These are phyloP conservation scores for Hippocampus kuda DNA, from an alignment of 2,797 vertebrate species.

Conservation along the genomic window DNA sequence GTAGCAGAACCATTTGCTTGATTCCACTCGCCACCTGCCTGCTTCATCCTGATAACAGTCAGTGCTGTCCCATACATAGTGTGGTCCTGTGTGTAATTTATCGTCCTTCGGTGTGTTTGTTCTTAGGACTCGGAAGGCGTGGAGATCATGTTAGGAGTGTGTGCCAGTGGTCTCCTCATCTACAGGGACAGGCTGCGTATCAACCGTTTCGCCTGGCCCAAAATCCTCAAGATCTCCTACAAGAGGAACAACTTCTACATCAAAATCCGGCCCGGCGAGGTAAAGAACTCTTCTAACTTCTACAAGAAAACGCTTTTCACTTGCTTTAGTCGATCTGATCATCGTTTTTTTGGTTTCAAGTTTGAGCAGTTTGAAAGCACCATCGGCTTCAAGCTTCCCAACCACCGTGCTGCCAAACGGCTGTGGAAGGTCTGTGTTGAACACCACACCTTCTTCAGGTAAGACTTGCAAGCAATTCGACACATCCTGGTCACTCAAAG, in stretches of 20 bases:
- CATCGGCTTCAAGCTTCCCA: constrained; percentile 96
- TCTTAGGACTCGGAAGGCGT: constrained; percentile 92
- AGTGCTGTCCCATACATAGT: not conserved
- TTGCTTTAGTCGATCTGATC: not conserved
- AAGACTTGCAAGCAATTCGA: constrained; percentile 10
- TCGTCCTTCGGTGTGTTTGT: constrained; percentile 28
- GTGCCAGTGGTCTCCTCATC: constrained; percentile 91
- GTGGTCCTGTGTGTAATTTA: not conserved
- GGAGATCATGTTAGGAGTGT: constrained; percentile 98
- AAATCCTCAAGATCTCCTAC: constrained; percentile 99
- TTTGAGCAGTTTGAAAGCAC: constrained; percentile 99
- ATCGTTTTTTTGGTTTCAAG: constrained; percentile 53
- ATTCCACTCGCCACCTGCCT: constrained; percentile 54
- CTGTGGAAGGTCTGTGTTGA: constrained; percentile 99
- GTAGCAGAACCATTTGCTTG: constrained; percentile 40
- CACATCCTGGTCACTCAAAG: no score
- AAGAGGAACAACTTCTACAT: constrained; percentile 99
- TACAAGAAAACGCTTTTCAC: no score
- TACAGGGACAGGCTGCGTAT: constrained; percentile 94
- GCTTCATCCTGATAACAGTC: constrained; percentile 29
- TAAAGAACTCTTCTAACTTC: constrained; percentile 28
- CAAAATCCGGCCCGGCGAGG: constrained; percentile 97
- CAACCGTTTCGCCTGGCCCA: constrained; percentile 98
- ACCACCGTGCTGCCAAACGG: constrained; percentile 92
- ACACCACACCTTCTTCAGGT: constrained; percentile 99